Conservation (phyloP, 2,888 invertebrate species). For the Acronicta alni region DNA sequence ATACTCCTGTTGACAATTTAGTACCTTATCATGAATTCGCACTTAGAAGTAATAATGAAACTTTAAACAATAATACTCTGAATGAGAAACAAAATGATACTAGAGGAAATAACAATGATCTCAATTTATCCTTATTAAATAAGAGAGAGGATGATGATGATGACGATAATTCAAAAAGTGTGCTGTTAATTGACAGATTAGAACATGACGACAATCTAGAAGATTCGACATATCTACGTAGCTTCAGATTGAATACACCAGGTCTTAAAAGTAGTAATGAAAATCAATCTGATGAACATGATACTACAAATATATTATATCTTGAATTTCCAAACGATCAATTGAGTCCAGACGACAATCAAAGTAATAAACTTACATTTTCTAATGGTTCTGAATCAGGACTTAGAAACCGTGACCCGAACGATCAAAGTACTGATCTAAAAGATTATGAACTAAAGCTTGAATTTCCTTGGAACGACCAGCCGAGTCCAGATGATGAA, state of each 20-base stretch:
- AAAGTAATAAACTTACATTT: not conserved
- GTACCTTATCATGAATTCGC: conserved; percentile 11
- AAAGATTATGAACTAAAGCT: conserved; percentile 2
- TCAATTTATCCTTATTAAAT: conserved; percentile 1
- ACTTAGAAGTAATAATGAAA: not conserved
- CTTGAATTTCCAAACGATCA: conserved; percentile 15
- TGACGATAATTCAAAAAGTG: too few species aligned
- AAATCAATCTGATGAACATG: not conserved
- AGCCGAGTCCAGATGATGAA: not conserved
- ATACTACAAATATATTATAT: not conserved
- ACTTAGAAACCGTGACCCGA: not conserved
- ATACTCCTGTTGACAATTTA: not conserved
- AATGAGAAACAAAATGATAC: too few species aligned
- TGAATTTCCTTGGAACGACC: conserved; percentile 3
- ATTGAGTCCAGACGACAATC: not conserved
- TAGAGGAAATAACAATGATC: not conserved
- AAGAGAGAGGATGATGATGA: not conserved
- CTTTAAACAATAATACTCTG: not conserved
- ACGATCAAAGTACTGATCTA: not conserved
- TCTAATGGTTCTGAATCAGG: not conserved
- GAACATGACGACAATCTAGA: not conserved
- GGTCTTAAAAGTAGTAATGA: not conserved
- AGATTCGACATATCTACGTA: not conserved
- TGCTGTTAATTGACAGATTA: not conserved
- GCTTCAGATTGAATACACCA: not conserved